A percentile compares a stretch with the other conserved stretches of the same genome.
Conservation (phyloP, 2,113 vertebrate genomes). For the Heptranchias perlo region DNA sequence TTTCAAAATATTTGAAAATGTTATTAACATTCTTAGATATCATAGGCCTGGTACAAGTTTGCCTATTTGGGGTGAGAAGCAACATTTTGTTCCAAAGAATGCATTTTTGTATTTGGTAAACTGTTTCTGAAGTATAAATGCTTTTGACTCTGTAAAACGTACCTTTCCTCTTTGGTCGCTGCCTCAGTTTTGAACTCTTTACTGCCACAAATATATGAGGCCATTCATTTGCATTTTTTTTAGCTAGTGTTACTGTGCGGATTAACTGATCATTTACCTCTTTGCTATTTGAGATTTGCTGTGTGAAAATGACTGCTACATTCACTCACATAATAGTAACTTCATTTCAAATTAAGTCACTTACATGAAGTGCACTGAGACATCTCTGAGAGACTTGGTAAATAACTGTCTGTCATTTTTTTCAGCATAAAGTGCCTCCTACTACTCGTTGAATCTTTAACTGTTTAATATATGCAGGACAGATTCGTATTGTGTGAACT, state of each 20-base stretch:
- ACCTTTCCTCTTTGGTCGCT: not conserved
- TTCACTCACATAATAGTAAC: not conserved
- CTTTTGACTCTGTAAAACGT: not conserved
- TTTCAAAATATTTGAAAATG: not conserved
- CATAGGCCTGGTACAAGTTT: not conserved
- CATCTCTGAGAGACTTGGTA: not conserved
- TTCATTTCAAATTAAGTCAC: too few species aligned
- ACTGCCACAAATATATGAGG: not conserved
- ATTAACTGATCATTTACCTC: not conserved
- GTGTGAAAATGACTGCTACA: not conserved
- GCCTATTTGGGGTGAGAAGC: not conserved
- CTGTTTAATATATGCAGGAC: not conserved
- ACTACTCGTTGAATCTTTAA: not conserved
- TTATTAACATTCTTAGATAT: not conserved
- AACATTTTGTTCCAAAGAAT: too few species aligned
- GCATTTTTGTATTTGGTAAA: too few species aligned
- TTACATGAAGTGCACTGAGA: not conserved
- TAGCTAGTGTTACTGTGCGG: not conserved
- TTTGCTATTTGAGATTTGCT: not conserved
- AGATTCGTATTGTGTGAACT: not conserved
- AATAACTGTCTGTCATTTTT: not conserved
- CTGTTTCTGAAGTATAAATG: too few species aligned
- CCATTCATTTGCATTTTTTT: not conserved
- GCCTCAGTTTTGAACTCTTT: not conserved
- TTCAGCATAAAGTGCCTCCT: not conserved